Evolutionary conservation across 2,888 invertebrate genomes (phyloP).

Genomic region (Rhagonycha lutea): DNA sequence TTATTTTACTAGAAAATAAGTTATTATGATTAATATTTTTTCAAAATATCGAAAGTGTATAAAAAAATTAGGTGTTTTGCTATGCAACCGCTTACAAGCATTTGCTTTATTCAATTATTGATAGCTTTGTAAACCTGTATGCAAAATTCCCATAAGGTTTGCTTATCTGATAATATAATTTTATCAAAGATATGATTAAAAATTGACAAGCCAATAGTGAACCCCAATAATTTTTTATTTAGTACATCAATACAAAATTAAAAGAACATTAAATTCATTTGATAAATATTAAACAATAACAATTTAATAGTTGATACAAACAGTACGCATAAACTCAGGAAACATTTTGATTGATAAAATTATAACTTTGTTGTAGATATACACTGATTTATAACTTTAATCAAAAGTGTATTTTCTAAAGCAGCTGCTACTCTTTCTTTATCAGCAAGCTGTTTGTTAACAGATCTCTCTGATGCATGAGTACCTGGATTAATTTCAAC

Average conservation of each 20-base stretch:
- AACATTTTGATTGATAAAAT: background rate
- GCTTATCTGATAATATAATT: too few species aligned
- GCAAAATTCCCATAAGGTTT: too few species aligned
- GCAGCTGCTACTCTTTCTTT: conserved; percentile 98
- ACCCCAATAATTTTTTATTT: background rate
- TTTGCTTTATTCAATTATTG: too few species aligned
- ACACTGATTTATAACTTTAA: conserved; percentile 95
- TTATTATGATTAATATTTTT: too few species aligned
- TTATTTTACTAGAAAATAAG: too few species aligned
- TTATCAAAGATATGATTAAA: too few species aligned
- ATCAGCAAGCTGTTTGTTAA: conserved; percentile 97
- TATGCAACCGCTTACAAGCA: too few species aligned
- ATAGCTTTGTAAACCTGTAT: too few species aligned
- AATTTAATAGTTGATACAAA: background rate
- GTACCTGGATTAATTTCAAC: conserved; percentile 91
- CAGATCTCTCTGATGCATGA: conserved; percentile 88
- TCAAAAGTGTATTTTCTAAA: conserved; percentile 87
- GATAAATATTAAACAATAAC: background rate
- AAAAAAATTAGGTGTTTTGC: too few species aligned
- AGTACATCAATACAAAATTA: background rate
- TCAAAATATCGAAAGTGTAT: too few species aligned
- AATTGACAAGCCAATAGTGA: too few species aligned
- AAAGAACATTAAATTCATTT: background rate
- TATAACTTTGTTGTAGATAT: conserved; percentile 51
- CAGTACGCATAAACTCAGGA: background rate